These are phyloP conservation scores for Oreonectes daqikongensis DNA, from an alignment of 2,797 vertebrate genomes.

Conservation along the genomic window DNA sequence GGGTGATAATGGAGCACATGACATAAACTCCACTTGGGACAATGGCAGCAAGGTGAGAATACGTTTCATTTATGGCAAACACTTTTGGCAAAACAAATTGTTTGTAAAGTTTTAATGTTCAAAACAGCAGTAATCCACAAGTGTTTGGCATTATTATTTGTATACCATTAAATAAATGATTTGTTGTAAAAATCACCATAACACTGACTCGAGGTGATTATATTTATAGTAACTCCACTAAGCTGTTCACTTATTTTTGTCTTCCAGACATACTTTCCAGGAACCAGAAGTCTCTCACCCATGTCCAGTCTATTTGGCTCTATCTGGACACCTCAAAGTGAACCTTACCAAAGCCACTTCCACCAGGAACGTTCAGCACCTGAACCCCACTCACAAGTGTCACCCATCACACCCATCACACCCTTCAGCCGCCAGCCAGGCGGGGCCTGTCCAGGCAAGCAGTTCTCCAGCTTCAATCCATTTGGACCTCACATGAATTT, in stretches of 20 bases:
- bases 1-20: slow-evolving; percentile 74
- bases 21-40: slow-evolving; percentile 83
- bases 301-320: slow-evolving; percentile 99
- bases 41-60: slow-evolving; percentile 78
- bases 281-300: slow-evolving; percentile 95
- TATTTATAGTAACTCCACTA: no score
- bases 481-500: slow-evolving; percentile 98
- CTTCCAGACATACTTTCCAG: slow-evolving; percentile 91
- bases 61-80: background rate
- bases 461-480: slow-evolving; percentile 91
- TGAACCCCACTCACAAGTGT: slow-evolving; percentile 78
- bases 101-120: background rate
- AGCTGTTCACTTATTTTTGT: background rate
- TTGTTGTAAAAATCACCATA: no score
- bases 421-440: slow-evolving; percentile 83
- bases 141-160: no score
- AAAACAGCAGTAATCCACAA: background rate
- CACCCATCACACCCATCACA: slow-evolving; percentile 82
- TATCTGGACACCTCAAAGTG: slow-evolving; percentile 97
- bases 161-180: no score
- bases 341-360: slow-evolving; percentile 88
- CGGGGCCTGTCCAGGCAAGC: slow-evolving; percentile 83
- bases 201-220: no score
- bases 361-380: slow-evolving; percentile 76
- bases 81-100: background rate